Evolutionary conservation across 2,888 invertebrate species (phyloP).

Genomic region (Sicus ferrugineus): DNA sequence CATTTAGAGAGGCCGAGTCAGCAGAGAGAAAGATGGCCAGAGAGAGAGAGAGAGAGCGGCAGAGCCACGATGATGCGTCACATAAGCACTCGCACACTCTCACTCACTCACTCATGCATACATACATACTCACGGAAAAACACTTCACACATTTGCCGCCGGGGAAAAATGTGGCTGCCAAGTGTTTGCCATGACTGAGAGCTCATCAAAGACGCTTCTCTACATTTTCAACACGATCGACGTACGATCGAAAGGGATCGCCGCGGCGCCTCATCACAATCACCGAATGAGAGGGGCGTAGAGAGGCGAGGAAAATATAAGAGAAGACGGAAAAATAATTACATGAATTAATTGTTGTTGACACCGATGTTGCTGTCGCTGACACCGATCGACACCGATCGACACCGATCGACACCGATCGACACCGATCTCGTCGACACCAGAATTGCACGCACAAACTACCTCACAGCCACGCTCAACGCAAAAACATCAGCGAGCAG

Average conservation of each 20-base stretch:
- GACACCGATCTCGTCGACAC: too few relatives aligned
- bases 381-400: too few relatives aligned
- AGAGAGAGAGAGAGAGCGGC: not conserved
- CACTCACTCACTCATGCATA: slow-evolving; percentile 37
- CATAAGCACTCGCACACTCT: slow-evolving; percentile 8
- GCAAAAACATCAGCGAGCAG: not conserved
- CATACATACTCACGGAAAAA: slow-evolving; percentile 38
- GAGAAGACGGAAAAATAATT: slow-evolving; percentile 22
- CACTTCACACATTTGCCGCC: slow-evolving; percentile 53
- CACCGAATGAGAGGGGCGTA: not conserved
- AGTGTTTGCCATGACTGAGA: slow-evolving; percentile 40
- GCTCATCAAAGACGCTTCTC: slow-evolving; percentile 15
- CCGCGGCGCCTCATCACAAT: too few relatives aligned
- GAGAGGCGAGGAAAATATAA: slow-evolving; percentile 11
- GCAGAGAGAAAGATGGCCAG: not conserved
- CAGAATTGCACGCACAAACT: slow-evolving; percentile 43
- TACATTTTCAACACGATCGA: slow-evolving; percentile 35
- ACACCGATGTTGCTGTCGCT: slow-evolving; percentile 19
- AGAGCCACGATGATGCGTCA: not conserved
- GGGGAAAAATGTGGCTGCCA: slow-evolving; percentile 51
- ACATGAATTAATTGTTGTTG: slow-evolving; percentile 27
- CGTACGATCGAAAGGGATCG: slow-evolving; percentile 16
- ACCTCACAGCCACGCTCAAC: slow-evolving; percentile 54
- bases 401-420: too few relatives aligned
- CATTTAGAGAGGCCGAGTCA: slow-evolving; percentile 35